phyloP scores from a whole-genome alignment of 1,140 invertebrate species.

The Odontomachus brunneus region DNA sequence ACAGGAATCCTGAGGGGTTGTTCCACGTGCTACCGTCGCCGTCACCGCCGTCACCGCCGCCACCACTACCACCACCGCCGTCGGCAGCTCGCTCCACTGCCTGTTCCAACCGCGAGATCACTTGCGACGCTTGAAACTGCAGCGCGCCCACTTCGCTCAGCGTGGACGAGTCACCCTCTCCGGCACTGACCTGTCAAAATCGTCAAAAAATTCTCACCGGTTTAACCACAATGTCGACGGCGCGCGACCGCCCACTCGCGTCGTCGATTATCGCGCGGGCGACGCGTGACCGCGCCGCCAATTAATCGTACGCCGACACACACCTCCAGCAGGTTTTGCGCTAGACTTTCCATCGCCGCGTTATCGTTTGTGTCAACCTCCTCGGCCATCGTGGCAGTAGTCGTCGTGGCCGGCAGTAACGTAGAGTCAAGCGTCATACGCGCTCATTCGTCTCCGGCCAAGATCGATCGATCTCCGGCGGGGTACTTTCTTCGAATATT shows the following conservation, averaged over 20 bases:
- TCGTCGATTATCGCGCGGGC: constrained; percentile 62
- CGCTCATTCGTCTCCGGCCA: not conserved
- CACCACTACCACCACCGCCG: constrained; percentile 77
- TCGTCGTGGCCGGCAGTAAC: constrained; percentile 75
- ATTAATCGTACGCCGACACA: constrained; percentile 62
- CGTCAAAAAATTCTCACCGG: constrained; percentile 58
- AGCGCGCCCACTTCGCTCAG: constrained; percentile 84
- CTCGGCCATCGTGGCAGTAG: constrained; percentile 86
- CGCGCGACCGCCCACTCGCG: not conserved
- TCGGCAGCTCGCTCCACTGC: constrained; percentile 86
- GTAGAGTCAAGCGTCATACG: constrained; percentile 44
- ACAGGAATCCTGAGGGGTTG: constrained; percentile 82
- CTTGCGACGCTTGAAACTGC: constrained; percentile 89
- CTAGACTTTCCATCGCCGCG: constrained; percentile 81
- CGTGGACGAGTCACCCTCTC: constrained; percentile 58
- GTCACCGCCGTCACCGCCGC: constrained; percentile 83
- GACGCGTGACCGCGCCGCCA: constrained; percentile 78
- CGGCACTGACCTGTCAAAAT: constrained; percentile 84
- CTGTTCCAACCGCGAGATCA: constrained; percentile 88
- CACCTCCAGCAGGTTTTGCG: constrained; percentile 80
- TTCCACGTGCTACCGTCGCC: constrained; percentile 84
- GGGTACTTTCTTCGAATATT: not conserved
- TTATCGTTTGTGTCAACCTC: constrained; percentile 80
- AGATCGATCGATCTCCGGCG: not conserved
- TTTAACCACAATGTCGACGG: not conserved